Percentiles rank a stretch among this genome's conserved stretches.
These are phyloP conservation scores for Dinoponera quadriceps DNA, from an alignment of 1,140 invertebrate genomes.

Conservation along the genomic window DNA sequence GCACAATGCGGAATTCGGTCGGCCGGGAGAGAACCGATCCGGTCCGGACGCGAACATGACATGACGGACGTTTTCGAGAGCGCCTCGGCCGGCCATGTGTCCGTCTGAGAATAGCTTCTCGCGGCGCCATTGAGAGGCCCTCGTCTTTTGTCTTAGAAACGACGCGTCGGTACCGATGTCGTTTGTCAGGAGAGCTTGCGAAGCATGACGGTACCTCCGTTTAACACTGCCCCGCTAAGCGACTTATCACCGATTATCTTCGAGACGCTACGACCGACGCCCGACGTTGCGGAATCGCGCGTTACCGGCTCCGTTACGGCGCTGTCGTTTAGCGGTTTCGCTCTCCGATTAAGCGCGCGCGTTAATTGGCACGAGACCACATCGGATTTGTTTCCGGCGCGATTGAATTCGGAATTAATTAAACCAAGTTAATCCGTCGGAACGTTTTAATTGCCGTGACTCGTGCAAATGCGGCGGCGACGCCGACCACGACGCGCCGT, in stretches of 20 bases:
- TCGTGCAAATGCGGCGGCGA: neutral
- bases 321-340: conserved; percentile 19
- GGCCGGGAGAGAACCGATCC: conserved; percentile 37
- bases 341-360: neutral
- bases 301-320: neutral
- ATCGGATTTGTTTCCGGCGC: conserved; percentile 15
- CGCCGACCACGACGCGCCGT: neutral
- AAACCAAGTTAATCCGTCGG: neutral
- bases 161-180: neutral
- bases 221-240: conserved; percentile 57
- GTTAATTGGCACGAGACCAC: conserved; percentile 34
- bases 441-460: neutral
- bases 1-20: conserved; percentile 29
- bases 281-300: conserved; percentile 40
- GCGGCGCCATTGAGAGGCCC: conserved; percentile 38
- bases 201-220: neutral
- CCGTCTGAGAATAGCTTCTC: conserved; percentile 3
- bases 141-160: conserved; percentile 29
- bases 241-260: conserved; percentile 58
- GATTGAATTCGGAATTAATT: neutral
- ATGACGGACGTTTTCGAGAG: conserved; percentile 37
- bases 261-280: conserved; percentile 12
- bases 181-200: conserved; percentile 32
- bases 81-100: neutral
- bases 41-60: neutral